phyloP scores from a whole-genome alignment of 2,113 vertebrate species.

The Oreochromis aureus region DNA sequence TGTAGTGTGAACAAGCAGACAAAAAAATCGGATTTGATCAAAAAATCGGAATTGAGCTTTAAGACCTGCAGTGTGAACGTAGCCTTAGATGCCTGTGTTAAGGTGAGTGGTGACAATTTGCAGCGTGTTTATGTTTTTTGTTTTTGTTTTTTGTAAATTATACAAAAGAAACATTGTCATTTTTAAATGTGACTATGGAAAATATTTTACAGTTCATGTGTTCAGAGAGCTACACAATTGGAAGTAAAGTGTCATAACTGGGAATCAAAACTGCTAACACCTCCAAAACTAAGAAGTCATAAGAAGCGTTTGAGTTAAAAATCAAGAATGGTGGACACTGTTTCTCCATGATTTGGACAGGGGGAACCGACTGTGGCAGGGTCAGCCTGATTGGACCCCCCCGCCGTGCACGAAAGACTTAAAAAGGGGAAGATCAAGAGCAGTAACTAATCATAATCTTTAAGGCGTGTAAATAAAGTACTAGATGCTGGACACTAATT shows the following conservation, averaged over 20 bases:
- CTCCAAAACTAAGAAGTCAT: neutral
- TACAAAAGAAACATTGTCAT: neutral
- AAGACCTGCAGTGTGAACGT: too few relatives aligned
- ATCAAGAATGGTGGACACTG: neutral
- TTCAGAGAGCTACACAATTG: too few relatives aligned
- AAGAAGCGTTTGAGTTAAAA: neutral
- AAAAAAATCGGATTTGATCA: too few relatives aligned
- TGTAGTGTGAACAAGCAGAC: too few relatives aligned
- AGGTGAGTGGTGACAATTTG: too few relatives aligned
- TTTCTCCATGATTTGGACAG: neutral
- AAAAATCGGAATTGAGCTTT: too few relatives aligned
- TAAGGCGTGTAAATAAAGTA: neutral
- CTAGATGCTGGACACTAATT: neutral
- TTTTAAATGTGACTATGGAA: neutral
- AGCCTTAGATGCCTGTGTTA: too few relatives aligned
- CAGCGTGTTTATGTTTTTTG: neutral
- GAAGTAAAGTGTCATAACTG: too few relatives aligned
- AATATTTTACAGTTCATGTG: too few relatives aligned
- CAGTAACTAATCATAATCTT: neutral
- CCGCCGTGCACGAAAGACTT: neutral
- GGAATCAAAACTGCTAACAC: neutral
- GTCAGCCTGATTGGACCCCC: neutral
- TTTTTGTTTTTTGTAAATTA: neutral
- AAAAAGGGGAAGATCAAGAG: neutral
- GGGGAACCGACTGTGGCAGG: neutral